Percentiles rank a stretch among this genome's conserved stretches.
Evolutionary conservation across 2,797 vertebrate species (phyloP).

Genomic region (Anas flavirostris): DNA sequence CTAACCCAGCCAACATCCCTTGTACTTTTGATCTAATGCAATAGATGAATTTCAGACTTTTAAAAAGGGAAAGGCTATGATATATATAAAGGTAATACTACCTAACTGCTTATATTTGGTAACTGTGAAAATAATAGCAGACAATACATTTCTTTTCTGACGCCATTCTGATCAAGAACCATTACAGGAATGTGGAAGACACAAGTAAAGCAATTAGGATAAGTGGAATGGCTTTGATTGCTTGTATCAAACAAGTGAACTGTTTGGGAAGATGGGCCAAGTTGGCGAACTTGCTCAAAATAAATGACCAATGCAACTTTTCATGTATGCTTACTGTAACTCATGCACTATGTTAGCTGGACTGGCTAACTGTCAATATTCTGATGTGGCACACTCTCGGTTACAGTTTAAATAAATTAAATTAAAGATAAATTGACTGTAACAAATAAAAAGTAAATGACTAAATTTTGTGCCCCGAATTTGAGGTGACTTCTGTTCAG

Average conservation of each 20-base stretch:
- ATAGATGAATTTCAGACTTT: conserved; percentile 11
- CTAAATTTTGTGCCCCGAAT: not conserved
- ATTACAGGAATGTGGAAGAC: conserved; percentile 54
- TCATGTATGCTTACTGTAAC: conserved; percentile 59
- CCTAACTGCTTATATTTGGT: not conserved
- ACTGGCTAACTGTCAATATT: not conserved
- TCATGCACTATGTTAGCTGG: not conserved
- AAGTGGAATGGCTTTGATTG: conserved; percentile 65
- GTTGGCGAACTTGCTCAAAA: conserved; percentile 48
- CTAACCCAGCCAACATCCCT: not conserved
- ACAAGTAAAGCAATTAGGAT: conserved; percentile 54
- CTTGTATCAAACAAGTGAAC: conserved; percentile 55
- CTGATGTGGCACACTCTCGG: not conserved
- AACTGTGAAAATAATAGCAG: not conserved
- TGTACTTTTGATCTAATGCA: conserved; percentile 4
- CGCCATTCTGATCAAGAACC: conserved; percentile 10
- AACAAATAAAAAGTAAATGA: not conserved
- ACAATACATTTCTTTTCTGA: conserved; percentile 21
- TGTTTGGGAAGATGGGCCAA: conserved; percentile 49
- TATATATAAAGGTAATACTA: not conserved
- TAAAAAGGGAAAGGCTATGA: not conserved
- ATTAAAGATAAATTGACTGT: not conserved
- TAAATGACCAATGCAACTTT: conserved; percentile 52
- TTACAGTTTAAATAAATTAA: conserved; percentile 13
- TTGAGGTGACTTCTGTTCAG: conserved; percentile 1